Evolutionary conservation across 2,888 invertebrate species (phyloP), one percentile per base, ranked within the genome.

Genomic region (Coleophora flavipennella): DNA sequence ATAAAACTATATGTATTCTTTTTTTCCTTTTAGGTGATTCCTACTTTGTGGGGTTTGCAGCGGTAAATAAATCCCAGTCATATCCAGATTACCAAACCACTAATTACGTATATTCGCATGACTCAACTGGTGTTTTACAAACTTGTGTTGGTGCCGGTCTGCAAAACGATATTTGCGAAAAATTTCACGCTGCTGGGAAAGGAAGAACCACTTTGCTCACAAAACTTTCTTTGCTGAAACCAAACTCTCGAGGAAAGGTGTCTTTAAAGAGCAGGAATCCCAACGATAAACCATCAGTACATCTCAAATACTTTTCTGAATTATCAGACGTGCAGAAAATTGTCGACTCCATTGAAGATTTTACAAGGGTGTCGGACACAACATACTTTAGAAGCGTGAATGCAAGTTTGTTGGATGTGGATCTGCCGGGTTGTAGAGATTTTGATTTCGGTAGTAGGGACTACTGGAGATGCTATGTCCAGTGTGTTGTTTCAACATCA

Each of bases 391-490:
- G 9, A 13, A 13, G 13, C 13, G 32, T 13, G 6, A 12, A 13
- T 8, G 32, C 12, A 12, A 13, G 13, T 8, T 3, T 32, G 12
- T 7, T 13, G 11, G 3, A 3, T 9, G 8, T 9, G 4, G 32
- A n/a, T 12, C 9, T 32, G 3, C 12, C 32, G 4, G 32, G 13
- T 13, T 32, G 32, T 13, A 6, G 6, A 20, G 32, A 13, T 6
- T 11, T 13, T 12, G 13, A n/a, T 8, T 8, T 9, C 6, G 32
- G 32, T 13, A 14, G 35, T 7, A 10, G 29, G 10, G 29, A 29
- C 1, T 90, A 89, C 55, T 88, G 88, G 84, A 79, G 75, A 25
- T 90, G 90, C 51, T 76, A 86, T 55, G 71, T 81, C 0, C 64
- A 84, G 12, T 74, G 79, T 37, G 64, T 86, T 44, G 77, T 85